phyloP scores from a whole-genome alignment of 2,888 invertebrate genomes.

The Drosophila rubida region DNA sequence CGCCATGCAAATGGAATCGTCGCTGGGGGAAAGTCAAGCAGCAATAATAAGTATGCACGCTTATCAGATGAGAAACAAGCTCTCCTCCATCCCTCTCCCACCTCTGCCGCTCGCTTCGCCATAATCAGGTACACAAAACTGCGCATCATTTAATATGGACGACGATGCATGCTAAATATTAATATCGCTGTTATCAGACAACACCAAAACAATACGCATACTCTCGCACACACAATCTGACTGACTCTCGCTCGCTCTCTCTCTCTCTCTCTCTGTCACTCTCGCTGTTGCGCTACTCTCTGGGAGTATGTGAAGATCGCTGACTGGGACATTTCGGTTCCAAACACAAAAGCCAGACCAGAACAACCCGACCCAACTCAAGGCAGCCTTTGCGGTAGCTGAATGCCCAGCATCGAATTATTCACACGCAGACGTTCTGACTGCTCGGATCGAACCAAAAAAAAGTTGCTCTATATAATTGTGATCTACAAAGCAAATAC shows the following conservation, averaged over 20 bases:
- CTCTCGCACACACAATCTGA: not conserved
- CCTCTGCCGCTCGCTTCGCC: constrained; percentile 3
- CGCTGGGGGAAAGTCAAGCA: constrained; percentile 32
- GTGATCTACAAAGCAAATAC: constrained; percentile 4
- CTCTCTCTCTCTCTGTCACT: not conserved
- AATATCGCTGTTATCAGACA: constrained; percentile 57
- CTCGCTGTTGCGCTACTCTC: constrained; percentile 6
- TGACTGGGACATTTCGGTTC: constrained; percentile 40
- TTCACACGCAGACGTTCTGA: constrained; percentile 74
- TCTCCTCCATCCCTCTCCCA: constrained; percentile 6
- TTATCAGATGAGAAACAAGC: constrained; percentile 38
- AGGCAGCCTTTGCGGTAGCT: constrained; percentile 66
- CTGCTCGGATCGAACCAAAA: constrained; percentile 63
- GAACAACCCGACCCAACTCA: constrained; percentile 34
- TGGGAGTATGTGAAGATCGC: constrained; percentile 29
- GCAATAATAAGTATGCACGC: constrained; percentile 8
- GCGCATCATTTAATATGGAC: constrained; percentile 59
- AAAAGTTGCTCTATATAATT: constrained; percentile 24
- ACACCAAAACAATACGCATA: constrained; percentile 17
- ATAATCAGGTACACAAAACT: constrained; percentile 51
- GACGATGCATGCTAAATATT: constrained; percentile 33
- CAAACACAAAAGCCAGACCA: constrained; percentile 38
- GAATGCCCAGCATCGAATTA: constrained; percentile 61
- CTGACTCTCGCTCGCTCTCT: not conserved
- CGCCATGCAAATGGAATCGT: constrained; percentile 18